These are phyloP conservation scores for Fregata magnificens DNA, from an alignment of 2,113 vertebrate genomes.

Conservation along the genomic window DNA sequence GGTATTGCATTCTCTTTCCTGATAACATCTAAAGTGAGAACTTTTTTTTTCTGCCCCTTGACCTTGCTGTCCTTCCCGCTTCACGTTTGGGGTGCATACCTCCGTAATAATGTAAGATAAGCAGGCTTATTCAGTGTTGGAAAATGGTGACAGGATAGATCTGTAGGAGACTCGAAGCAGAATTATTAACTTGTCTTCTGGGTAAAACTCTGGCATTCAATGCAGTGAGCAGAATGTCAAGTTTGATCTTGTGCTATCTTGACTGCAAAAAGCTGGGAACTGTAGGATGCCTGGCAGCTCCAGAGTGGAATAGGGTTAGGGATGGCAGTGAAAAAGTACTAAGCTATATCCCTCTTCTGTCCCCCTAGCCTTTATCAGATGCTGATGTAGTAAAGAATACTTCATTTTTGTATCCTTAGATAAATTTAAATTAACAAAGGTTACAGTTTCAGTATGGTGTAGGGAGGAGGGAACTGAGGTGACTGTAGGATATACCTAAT, in stretches of 20 bases:
- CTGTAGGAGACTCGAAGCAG: background rate
- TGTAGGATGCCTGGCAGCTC: background rate
- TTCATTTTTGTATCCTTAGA: background rate
- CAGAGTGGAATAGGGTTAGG: background rate
- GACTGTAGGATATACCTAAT: background rate
- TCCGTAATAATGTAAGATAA: background rate
- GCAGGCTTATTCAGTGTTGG: background rate
- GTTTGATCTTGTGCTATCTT: background rate
- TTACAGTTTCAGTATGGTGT: background rate
- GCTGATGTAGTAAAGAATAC: background rate
- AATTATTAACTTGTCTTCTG: background rate
- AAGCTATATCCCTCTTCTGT: background rate
- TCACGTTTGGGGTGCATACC: rapidly evolving
- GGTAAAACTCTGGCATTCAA: background rate
- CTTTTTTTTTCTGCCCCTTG: rapidly evolving
- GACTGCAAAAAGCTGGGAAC: background rate
- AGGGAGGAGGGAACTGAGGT: background rate
- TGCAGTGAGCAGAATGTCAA: background rate
- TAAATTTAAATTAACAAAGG: background rate
- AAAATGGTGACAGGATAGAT: background rate
- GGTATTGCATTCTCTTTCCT: background rate
- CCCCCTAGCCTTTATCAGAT: background rate
- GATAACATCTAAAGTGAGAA: rapidly evolving
- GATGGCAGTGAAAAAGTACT: background rate
- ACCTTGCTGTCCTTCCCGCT: background rate